Conservation (phyloP, 2,888 invertebrate species). For the Neuroscelio doddi region DNA sequence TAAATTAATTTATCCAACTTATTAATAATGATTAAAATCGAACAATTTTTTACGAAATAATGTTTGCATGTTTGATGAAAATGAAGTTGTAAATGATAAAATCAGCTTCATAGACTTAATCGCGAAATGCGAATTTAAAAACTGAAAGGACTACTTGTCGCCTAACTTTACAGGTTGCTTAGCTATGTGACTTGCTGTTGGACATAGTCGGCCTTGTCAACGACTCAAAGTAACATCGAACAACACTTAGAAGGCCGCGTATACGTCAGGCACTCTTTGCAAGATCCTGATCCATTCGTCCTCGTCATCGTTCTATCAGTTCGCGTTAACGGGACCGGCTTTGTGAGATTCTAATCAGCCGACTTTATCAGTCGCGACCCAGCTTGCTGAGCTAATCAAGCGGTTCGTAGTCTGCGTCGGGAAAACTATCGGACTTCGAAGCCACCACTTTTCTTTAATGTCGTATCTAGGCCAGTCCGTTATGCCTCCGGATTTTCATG, state of each 20-base stretch:
- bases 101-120: too few species aligned
- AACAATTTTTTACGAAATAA: too few species aligned
- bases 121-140: not conserved
- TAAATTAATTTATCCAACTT: too few species aligned
- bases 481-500: not conserved
- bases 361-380: constrained; percentile 5
- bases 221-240: not conserved
- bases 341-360: constrained; percentile 17
- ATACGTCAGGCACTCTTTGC: constrained; percentile 11
- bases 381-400: constrained; percentile 2
- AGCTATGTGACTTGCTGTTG: not conserved
- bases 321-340: constrained; percentile 17
- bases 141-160: too few species aligned
- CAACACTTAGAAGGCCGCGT: constrained; percentile 11
- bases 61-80: too few species aligned
- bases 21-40: too few species aligned
- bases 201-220: constrained; percentile 9
- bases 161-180: not conserved
- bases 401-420: not conserved
- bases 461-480: not conserved
- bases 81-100: too few species aligned
- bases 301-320: constrained; percentile 20
- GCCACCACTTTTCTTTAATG: too few species aligned
- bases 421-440: not conserved
- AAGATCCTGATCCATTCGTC: constrained; percentile 21